Conservation (phyloP, 1,140 invertebrate genomes). For the Diuraphis noxia region DNA sequence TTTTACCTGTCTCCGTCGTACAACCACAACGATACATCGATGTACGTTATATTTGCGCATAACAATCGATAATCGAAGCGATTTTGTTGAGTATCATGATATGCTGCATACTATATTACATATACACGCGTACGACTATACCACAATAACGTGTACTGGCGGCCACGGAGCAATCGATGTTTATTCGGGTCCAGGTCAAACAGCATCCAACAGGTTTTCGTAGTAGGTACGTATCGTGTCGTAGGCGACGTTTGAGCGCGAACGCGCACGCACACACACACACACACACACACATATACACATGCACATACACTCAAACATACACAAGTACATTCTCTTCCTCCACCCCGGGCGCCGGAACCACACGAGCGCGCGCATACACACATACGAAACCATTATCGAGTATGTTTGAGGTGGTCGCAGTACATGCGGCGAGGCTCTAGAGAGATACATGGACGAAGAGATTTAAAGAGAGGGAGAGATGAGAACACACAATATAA, state of each 20-base stretch:
- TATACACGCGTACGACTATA: background rate
- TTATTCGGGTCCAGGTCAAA: conserved; percentile 29
- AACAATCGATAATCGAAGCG: background rate
- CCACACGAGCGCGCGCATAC: background rate
- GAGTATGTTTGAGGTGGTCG: background rate
- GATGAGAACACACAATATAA: background rate
- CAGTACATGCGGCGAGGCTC: background rate
- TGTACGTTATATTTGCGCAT: background rate
- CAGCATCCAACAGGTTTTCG: conserved; percentile 51
- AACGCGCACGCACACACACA: background rate
- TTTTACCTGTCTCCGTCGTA: conserved; percentile 35
- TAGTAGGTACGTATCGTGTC: conserved; percentile 25
- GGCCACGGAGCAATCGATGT: background rate
- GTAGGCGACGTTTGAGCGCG: background rate
- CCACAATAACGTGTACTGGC: background rate
- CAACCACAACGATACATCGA: background rate
- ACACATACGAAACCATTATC: background rate
- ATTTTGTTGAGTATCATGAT: background rate
- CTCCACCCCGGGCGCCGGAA: conserved; percentile 53
- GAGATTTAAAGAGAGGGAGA: background rate
- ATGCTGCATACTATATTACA: background rate
- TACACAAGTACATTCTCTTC: conserved; percentile 43
- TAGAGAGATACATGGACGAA: background rate
- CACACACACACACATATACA: background rate
- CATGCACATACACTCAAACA: no score